phyloP scores from a whole-genome alignment of 2,888 invertebrate species.

The Atherix ibis region DNA sequence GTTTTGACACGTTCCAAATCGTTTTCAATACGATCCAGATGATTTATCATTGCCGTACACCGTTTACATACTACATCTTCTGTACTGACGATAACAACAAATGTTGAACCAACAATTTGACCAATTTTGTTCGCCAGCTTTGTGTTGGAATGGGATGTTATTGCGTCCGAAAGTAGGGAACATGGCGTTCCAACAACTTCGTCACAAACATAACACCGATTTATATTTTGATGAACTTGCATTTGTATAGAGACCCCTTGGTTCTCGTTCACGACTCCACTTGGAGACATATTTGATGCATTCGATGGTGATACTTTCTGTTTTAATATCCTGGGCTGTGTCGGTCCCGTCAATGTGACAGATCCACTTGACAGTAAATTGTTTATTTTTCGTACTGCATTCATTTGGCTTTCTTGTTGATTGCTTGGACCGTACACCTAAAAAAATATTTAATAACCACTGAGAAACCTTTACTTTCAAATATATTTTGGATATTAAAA shows the following conservation, averaged over 20 bases:
- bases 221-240: not conserved
- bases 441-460: too few relatives aligned
- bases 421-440: constrained; percentile 11
- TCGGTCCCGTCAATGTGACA: constrained; percentile 31
- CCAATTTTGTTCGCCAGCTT: constrained; percentile 36
- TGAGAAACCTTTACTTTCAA: too few relatives aligned
- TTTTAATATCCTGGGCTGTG: constrained; percentile 30
- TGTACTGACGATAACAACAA: constrained; percentile 33
- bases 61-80: constrained; percentile 34
- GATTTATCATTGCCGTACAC: constrained; percentile 33
- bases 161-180: constrained; percentile 26
- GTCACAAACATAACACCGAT: constrained; percentile 33
- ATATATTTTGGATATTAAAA: too few relatives aligned
- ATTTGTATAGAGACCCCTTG: constrained; percentile 3
- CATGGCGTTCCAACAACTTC: constrained; percentile 24
- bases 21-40: constrained; percentile 34
- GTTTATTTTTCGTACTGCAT: constrained; percentile 31
- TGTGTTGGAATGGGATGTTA: constrained; percentile 31
- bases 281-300: constrained; percentile 13
- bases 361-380: constrained; percentile 32
- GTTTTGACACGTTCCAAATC: constrained; percentile 32
- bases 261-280: constrained; percentile 11
- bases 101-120: constrained; percentile 34
- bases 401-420: constrained; percentile 9
- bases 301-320: constrained; percentile 18